phyloP scores from a whole-genome alignment of 2,888 invertebrate species.

The Seladonia tumulorum region DNA sequence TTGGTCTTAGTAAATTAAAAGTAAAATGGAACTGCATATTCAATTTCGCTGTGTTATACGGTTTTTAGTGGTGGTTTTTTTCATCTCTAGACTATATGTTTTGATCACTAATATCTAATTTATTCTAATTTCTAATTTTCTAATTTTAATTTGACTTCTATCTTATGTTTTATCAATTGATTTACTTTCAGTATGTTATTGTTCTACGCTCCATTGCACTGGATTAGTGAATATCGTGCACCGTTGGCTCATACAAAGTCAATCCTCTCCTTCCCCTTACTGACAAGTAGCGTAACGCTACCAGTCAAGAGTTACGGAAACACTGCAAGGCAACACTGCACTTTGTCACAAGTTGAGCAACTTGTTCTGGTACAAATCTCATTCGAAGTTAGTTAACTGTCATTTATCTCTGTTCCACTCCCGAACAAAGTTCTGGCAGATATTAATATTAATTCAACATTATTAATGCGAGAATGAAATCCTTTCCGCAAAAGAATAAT shows the following conservation, averaged over 20 bases:
- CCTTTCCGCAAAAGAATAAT: not conserved
- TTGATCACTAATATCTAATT: too few species aligned
- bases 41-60: not conserved
- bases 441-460: not conserved
- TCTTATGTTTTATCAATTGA: not conserved
- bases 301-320: not conserved
- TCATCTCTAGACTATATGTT: not conserved
- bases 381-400: not conserved
- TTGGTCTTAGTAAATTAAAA: not conserved
- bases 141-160: too few species aligned
- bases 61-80: not conserved
- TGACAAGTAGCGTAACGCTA: not conserved
- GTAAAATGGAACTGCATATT: not conserved
- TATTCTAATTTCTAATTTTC: too few species aligned
- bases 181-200: not conserved
- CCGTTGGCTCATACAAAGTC: not conserved
- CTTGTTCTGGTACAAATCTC: not conserved
- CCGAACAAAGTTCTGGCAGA: not conserved
- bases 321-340: not conserved
- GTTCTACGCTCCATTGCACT: not conserved
- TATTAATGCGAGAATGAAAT: not conserved
- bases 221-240: not conserved
- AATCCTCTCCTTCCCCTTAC: not conserved
- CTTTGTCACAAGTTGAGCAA: not conserved
- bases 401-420: not conserved